Percentiles rank a stretch among this genome's conserved stretches.
These are phyloP conservation scores for Psittacara wagleri DNA, from an alignment of 2,113 vertebrate genomes.

Conservation along the genomic window DNA sequence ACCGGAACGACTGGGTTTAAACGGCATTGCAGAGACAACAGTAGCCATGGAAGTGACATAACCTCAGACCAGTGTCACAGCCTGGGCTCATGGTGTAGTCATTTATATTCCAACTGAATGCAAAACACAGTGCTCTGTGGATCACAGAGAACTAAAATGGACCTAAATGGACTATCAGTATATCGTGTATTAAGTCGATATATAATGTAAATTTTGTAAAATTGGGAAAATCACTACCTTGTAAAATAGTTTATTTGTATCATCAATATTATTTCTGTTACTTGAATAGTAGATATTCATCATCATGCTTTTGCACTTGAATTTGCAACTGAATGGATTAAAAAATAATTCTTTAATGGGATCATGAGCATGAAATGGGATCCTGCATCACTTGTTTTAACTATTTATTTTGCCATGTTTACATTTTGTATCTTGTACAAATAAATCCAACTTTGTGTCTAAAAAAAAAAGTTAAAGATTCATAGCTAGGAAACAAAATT, in stretches of 20 bases:
- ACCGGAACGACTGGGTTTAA: conserved; percentile 87
- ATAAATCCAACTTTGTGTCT: conserved; percentile 93
- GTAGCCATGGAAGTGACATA: conserved; percentile 96
- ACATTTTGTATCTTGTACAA: conserved; percentile 98
- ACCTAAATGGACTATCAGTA: conserved; percentile 78
- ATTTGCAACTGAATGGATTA: conserved; percentile 90
- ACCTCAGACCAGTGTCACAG: conserved; percentile 64
- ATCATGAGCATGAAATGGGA: conserved; percentile 92
- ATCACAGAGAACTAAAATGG: conserved; percentile 69
- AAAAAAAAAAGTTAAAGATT: conserved; percentile 85
- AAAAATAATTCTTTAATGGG: conserved; percentile 89
- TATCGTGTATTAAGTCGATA: conserved; percentile 83
- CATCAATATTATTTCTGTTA: conserved; percentile 96
- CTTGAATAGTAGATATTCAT: conserved; percentile 95
- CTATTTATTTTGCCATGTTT: conserved; percentile 99
- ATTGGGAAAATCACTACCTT: conserved; percentile 95
- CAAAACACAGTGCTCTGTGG: conserved; percentile 73
- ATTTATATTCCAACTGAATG: conserved; percentile 68
- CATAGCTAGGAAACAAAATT: conserved; percentile 87
- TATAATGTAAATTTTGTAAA: conserved; percentile 96
- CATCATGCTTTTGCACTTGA: conserved; percentile 97
- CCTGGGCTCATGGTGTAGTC: conserved; percentile 68
- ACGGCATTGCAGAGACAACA: conserved; percentile 90
- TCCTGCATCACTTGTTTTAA: conserved; percentile 92
- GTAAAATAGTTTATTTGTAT: conserved; percentile 98